Conservation (phyloP, 2,888 invertebrate species). For the Chydorus sphaericus region DNA sequence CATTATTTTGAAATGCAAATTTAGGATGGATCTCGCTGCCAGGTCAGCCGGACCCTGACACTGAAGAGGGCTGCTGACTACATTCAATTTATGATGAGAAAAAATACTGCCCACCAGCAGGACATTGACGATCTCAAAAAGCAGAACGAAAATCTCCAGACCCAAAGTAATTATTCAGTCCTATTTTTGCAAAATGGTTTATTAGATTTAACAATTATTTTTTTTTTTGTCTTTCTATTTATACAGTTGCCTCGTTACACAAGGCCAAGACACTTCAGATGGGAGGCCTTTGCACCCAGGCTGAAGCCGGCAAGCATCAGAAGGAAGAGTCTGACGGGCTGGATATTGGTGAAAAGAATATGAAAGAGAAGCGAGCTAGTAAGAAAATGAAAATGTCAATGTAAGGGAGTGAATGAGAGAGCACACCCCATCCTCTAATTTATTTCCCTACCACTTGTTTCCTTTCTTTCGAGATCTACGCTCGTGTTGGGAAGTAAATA, state of each 20-base stretch:
- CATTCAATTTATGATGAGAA: constrained; percentile 84
- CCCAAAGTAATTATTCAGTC: too few relatives aligned
- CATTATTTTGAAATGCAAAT: not conserved
- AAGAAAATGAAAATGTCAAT: constrained; percentile 10
- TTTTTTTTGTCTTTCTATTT: not conserved
- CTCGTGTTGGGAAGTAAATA: not conserved
- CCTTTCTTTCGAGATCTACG: too few relatives aligned
- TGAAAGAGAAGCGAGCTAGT: not conserved
- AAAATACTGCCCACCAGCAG: constrained; percentile 82
- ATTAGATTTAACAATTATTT: too few relatives aligned
- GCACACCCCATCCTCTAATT: not conserved
- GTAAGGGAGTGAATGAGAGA: too few relatives aligned
- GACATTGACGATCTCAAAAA: constrained; percentile 88
- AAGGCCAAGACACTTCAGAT: constrained; percentile 42
- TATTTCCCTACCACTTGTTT: too few relatives aligned
- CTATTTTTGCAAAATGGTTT: too few relatives aligned
- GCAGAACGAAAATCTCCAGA: constrained; percentile 74
- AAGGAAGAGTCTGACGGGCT: constrained; percentile 7
- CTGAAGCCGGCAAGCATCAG: not conserved
- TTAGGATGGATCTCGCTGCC: constrained; percentile 13
- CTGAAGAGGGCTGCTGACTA: constrained; percentile 96
- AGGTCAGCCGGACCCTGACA: constrained; percentile 93
- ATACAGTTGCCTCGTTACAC: constrained; percentile 59
- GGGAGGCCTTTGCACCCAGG: not conserved
- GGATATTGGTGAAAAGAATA: not conserved